phyloP scores from a whole-genome alignment of 2,797 vertebrate species.

The Catharus ustulatus region DNA sequence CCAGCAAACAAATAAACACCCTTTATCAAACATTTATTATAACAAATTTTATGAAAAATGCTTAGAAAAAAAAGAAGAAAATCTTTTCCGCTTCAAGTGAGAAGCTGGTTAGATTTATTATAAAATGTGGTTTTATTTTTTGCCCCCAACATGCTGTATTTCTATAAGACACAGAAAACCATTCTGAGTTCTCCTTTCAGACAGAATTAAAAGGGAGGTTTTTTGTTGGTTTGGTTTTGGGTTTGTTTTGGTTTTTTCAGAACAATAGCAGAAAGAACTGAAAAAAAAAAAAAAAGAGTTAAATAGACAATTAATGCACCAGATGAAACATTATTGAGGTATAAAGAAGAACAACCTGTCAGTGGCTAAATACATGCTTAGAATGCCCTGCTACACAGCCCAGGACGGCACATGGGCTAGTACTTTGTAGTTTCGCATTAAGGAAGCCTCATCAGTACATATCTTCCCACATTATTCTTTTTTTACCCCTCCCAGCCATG shows the following conservation, averaged over 20 bases:
- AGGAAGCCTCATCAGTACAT: fast-evolving
- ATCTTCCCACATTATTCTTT: not conserved
- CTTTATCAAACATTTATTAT: not conserved
- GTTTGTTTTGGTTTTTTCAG: not conserved
- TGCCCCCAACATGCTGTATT: not conserved
- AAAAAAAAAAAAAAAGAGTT: no score
- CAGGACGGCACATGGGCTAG: not conserved
- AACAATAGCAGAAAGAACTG: not conserved
- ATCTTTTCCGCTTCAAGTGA: not conserved
- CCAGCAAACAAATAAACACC: not conserved
- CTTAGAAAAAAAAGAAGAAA: not conserved
- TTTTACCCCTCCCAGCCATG: not conserved
- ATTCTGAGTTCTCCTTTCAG: not conserved
- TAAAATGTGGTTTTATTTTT: not conserved
- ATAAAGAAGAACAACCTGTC: not conserved
- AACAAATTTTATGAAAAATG: not conserved
- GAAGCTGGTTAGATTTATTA: not conserved
- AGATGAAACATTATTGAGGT: not conserved
- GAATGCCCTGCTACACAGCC: not conserved
- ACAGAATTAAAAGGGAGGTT: not conserved
- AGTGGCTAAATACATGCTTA: not conserved
- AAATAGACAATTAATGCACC: not conserved
- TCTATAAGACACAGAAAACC: not conserved
- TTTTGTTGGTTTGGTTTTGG: not conserved
- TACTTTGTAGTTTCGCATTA: not conserved